Base-by-base conservation (phyloP, 2,113 vertebrate genomes). In the Myocastor coypus region DNA sequence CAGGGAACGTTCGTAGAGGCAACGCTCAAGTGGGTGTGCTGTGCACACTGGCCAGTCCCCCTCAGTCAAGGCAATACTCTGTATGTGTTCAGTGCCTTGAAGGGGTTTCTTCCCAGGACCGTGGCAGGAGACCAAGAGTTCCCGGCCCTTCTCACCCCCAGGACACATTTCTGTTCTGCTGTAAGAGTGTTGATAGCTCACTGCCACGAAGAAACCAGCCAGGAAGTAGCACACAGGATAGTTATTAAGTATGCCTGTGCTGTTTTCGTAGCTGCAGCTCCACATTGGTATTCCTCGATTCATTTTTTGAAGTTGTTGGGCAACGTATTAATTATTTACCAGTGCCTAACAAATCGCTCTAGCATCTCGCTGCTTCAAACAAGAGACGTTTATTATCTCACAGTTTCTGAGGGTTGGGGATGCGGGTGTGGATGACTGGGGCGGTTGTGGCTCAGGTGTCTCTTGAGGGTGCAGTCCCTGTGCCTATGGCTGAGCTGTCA, bases 271-370 rank as follows among this genome's bases (percentile, higher is more conserved):
- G n/a, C n/a, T n/a, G n/a, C n/a, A n/a, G n/a, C n/a, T n/a, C n/a
- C n/a, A n/a, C n/a, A n/a, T n/a, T n/a, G n/a, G n/a, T n/a, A 82
- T 16, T 82, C n/a, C 52, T 91, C 55, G 37, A 55, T 77, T 95
- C 40, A 77, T 26, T 69, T 83, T 83, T 46, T 61, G 24, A 55
- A 71, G 52, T 81, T 95, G 77, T 52, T 12, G 19, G 46, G 26
- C 19, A 85, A 59, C 50, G 9, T 84, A 78, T 61, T 81, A 64
- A 17, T 85, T 85, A 78, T 88, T 82, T 95, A 78, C 61, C 81
- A n/a, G 61, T 91, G 14, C 34, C 83, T 91, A 82, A 95, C 28
- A 73, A 84, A 92, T 78, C 71, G 32, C 30, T 42, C 37, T 50
- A 26, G 57, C 64, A 52, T 52, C 10, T 91, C 92, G 46, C 71